Evolutionary conservation across 2,113 vertebrate species (phyloP), one percentile per base, ranked within the genome.

Genomic region (Serinus canaria): DNA sequence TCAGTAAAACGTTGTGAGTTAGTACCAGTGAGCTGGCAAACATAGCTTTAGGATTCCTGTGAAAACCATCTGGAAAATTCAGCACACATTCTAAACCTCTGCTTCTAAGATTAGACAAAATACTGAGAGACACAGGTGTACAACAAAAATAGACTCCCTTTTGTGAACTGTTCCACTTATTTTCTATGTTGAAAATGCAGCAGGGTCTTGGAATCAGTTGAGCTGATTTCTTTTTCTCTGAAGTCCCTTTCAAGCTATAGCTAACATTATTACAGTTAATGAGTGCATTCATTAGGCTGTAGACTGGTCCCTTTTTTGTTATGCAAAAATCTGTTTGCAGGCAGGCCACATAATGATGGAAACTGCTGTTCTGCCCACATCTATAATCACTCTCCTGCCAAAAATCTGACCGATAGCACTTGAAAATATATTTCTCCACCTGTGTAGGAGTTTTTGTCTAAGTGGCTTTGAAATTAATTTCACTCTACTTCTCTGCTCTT

Each of bases 181-280:
- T 94, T 95, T 74, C 64, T 86, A 58, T 30, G 46, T 3, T 68
- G 64, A 82, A 95, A 94, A 43, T 47, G 58, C 22, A 37, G 9
- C 14, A 41, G 5, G 44, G 25, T 82, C 35, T 20, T 70, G 83
- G 55, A 47, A 84, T 70, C 13, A 59, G 69, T 52, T 33, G 72
- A 93, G 41, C 30, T 60, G 49, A 74, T 89, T 89, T 66, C 47
- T 70, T 52, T 37, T 47, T 67, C 70, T 77, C 49, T 63, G 9
- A 78, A 59, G 56, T 44, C 49, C 50, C 14, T n/a, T 97, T 81
- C 83, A 68, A 76, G 83, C 53, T 95, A 69, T 83, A 82, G 46
- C 80, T 96, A 73, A 87, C 70, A 70, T 50, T 95, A 89, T 94
- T 96, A 82, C 90, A 81, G 90, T 94, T 97, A 97, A 97, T 94